These are phyloP conservation scores for Synergus umbraculus DNA, from an alignment of 2,888 invertebrate genomes.

Conservation along the genomic window DNA sequence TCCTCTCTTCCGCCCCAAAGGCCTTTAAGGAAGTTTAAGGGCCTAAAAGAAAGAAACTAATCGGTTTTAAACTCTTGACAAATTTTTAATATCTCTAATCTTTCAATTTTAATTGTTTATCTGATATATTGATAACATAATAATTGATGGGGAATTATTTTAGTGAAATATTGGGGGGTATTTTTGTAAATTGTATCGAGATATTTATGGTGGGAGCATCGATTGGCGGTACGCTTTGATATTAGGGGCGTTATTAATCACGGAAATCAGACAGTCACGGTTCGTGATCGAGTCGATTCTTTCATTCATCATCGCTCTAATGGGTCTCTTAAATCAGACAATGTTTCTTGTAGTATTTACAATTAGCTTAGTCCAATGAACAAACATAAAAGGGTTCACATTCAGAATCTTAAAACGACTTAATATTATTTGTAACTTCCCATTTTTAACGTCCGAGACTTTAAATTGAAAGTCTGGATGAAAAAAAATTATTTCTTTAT, in stretches of 20 bases:
- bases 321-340: constrained; percentile 15
- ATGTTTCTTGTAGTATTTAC: constrained; percentile 8
- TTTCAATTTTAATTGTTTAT: not conserved
- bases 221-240: constrained; percentile 43
- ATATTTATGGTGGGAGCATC: not conserved
- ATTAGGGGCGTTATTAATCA: constrained; percentile 46
- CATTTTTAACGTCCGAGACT: too few species aligned
- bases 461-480: too few species aligned
- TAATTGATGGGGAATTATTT: constrained; percentile 17
- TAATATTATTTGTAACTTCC: too few species aligned
- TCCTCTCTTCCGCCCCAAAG: constrained; percentile 46
- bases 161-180: not conserved
- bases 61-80: constrained; percentile 21
- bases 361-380: not conserved
- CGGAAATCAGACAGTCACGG: constrained; percentile 37
- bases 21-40: constrained; percentile 3
- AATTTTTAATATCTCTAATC: constrained; percentile 19
- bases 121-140: not conserved
- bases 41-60: not conserved
- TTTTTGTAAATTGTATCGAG: constrained; percentile 8
- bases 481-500: too few species aligned
- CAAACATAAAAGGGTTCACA: not conserved
- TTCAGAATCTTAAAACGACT: too few species aligned
- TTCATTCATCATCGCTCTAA: constrained; percentile 33
- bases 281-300: constrained; percentile 39